Evolutionary conservation across 2,113 vertebrate genomes (phyloP).

Genomic region (Baryphthengus martii): DNA sequence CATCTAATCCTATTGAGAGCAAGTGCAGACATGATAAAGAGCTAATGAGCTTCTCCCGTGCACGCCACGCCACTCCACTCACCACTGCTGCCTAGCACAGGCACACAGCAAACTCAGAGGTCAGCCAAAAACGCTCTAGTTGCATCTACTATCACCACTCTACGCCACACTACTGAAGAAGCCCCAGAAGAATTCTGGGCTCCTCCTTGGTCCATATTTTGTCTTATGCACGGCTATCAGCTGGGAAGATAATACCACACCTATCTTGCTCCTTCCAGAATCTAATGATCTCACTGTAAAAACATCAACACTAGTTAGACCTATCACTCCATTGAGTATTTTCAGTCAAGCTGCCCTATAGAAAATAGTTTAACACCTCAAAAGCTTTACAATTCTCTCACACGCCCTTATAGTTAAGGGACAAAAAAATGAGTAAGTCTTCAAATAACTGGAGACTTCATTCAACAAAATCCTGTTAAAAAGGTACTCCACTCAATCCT

Average conservation of each 20-base stretch:
- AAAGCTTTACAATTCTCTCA: not conserved
- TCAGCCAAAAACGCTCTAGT: not conserved
- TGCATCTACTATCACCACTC: not conserved
- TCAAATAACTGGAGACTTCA: not conserved
- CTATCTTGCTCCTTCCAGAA: not conserved
- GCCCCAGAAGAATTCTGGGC: not conserved
- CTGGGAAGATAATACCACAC: not conserved
- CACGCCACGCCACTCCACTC: not conserved
- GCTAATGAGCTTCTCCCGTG: constrained; percentile 4
- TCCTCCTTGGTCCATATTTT: not conserved
- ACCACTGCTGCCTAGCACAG: not conserved
- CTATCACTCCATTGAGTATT: not conserved
- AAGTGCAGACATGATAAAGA: constrained; percentile 55
- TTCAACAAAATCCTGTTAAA: not conserved
- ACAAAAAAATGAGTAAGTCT: not conserved
- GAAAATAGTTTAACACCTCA: not conserved
- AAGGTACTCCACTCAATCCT: not conserved
- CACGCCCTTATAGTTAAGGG: not conserved
- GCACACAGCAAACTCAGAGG: not conserved
- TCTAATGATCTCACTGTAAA: not conserved
- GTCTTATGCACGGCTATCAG: not conserved
- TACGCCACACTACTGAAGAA: accelerated
- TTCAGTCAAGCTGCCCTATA: not conserved
- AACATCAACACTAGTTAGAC: not conserved
- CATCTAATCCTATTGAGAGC: constrained; percentile 55